A percentile compares a stretch with the other conserved stretches of the same genome.
These are phyloP conservation scores for Dinocampus coccinellae DNA, from an alignment of 2,888 invertebrate species.

Conservation along the genomic window DNA sequence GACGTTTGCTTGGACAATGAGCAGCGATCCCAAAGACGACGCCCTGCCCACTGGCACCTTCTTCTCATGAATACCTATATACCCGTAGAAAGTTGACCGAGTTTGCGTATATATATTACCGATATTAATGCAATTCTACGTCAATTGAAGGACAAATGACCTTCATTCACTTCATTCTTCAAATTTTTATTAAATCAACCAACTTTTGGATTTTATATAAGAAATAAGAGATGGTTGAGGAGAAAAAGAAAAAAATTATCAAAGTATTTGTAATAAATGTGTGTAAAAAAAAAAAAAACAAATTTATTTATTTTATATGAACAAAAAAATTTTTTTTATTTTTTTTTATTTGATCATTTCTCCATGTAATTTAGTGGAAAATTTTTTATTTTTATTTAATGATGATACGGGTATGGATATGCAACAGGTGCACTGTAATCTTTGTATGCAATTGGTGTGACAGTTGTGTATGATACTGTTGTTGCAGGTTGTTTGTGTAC, in stretches of 20 bases:
- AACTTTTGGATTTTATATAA: not conserved
- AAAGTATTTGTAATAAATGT: not conserved
- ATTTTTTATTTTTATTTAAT: not conserved
- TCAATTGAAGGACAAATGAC: not conserved
- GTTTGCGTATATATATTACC: slow-evolving; percentile 14
- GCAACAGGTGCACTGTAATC: slow-evolving; percentile 35
- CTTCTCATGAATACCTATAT: slow-evolving; percentile 29
- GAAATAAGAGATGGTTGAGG: not conserved
- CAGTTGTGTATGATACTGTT: slow-evolving; percentile 43
- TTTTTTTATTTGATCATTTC: too few species aligned
- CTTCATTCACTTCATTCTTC: not conserved
- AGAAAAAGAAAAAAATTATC: not conserved
- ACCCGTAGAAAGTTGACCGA: slow-evolving; percentile 38
- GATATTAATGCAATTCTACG: slow-evolving; percentile 8
- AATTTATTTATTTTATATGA: not conserved
- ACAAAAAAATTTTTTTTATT: not conserved
- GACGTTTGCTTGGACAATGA: slow-evolving; percentile 40
- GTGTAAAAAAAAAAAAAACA: too few species aligned
- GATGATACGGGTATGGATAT: not conserved
- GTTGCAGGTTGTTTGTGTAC: slow-evolving; percentile 44
- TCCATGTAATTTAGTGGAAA: too few species aligned
- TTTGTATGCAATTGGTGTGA: slow-evolving; percentile 42
- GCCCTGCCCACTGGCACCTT: slow-evolving; percentile 34
- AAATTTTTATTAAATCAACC: not conserved
- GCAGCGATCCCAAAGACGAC: slow-evolving; percentile 25